phyloP scores from a whole-genome alignment of 2,113 vertebrate genomes.

The Mola mola region DNA sequence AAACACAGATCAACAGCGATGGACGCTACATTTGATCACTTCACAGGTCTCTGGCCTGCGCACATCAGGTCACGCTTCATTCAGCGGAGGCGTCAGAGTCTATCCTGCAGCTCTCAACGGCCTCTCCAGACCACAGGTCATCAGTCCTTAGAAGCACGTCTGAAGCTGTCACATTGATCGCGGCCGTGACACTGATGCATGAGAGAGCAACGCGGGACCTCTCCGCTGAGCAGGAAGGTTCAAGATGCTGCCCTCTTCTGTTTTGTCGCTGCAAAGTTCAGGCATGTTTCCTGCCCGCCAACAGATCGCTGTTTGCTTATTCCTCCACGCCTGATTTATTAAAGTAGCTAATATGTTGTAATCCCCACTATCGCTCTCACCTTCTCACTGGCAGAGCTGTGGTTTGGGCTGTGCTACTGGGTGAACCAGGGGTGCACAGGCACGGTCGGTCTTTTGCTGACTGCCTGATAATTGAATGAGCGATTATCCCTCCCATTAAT shows the following conservation, averaged over 20 bases:
- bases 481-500: conserved; percentile 98
- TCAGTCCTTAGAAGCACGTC: conserved; percentile 25
- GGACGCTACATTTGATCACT: conserved; percentile 71
- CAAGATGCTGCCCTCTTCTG: conserved; percentile 24
- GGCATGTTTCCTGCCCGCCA: conserved; percentile 53
- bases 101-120: conserved; percentile 11
- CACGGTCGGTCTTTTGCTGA: conserved; percentile 87
- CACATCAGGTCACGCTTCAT: conserved; percentile 66
- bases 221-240: conserved; percentile 16
- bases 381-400: conserved; percentile 74
- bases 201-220: conserved; percentile 16
- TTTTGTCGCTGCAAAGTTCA: conserved; percentile 66
- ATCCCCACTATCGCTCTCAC: conserved; percentile 80
- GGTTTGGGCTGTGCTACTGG: conserved; percentile 70
- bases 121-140: conserved; percentile 26
- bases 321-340: conserved; percentile 73
- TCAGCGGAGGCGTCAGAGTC: conserved; percentile 23
- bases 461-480: conserved; percentile 98
- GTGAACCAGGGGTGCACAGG: conserved; percentile 67
- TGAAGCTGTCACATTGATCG: conserved; percentile 1
- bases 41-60: conserved; percentile 62
- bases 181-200: conserved; percentile 12
- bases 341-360: conserved; percentile 88
- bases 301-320: conserved; percentile 57
- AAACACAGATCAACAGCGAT: conserved; percentile 62